Evolutionary conservation across 2,113 vertebrate genomes (phyloP).

Genomic region (Clarias macrocephalus): DNA sequence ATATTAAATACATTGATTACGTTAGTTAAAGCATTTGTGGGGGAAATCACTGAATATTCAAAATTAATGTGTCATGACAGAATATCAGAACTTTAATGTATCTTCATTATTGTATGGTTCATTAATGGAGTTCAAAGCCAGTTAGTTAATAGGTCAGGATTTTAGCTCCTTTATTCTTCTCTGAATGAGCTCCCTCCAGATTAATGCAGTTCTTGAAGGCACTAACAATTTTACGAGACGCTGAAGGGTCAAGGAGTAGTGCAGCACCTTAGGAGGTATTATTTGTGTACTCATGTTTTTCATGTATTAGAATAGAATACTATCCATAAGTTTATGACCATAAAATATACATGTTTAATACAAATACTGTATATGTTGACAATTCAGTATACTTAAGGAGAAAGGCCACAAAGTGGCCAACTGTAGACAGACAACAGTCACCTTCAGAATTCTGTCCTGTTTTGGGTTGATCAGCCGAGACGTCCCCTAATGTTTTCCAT

Average conservation of each 20-base stretch:
- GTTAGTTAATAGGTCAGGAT: constrained; percentile 78
- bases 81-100: constrained; percentile 46
- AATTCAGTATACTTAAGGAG: constrained; percentile 72
- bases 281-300: background rate
- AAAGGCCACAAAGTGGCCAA: constrained; percentile 80
- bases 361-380: background rate
- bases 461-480: constrained; percentile 62
- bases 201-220: constrained; percentile 75
- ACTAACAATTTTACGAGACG: constrained; percentile 73
- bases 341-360: background rate
- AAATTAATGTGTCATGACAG: background rate
- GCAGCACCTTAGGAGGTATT: constrained; percentile 19
- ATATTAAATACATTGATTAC: background rate
- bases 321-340: too few relatives aligned
- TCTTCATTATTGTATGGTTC: constrained; percentile 69
- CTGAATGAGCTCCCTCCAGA: constrained; percentile 77
- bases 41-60: background rate
- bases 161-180: constrained; percentile 65
- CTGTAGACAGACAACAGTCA: constrained; percentile 59
- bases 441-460: constrained; percentile 74
- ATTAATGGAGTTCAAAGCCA: constrained; percentile 68
- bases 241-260: constrained; percentile 79
- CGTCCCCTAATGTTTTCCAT: constrained; percentile 79
- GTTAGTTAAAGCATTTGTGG: background rate
- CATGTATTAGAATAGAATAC: background rate